A percentile compares a stretch with the other conserved stretches of the same genome.
Evolutionary conservation across 2,113 vertebrate species (phyloP).

Genomic region (Phodopus roborovskii): DNA sequence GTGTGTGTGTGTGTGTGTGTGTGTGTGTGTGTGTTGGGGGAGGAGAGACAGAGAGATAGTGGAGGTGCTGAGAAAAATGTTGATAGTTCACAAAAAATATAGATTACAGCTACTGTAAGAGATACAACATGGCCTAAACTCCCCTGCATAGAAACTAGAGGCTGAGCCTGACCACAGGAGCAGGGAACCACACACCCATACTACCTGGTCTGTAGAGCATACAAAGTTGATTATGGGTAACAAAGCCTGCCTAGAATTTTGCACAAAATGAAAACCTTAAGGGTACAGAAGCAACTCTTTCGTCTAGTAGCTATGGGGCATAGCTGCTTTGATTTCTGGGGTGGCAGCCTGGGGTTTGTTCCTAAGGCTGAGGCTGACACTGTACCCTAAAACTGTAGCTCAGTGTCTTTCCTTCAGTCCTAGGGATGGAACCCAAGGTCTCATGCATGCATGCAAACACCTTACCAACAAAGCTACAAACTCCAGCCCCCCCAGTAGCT

Average conservation of each 20-base stretch:
- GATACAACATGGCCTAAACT: not conserved
- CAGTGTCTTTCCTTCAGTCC: not conserved
- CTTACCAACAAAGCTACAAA: not conserved
- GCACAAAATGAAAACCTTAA: not conserved
- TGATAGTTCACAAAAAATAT: no score
- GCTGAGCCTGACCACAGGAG: not conserved
- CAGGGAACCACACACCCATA: not conserved
- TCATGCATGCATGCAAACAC: not conserved
- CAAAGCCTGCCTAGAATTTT: not conserved
- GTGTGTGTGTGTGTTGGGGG: no score
- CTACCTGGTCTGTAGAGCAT: not conserved
- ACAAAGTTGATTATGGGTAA: not conserved
- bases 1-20: no score
- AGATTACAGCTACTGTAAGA: not conserved
- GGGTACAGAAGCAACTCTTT: not conserved
- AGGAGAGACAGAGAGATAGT: not conserved
- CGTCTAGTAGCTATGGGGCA: not conserved
- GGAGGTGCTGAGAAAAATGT: not conserved
- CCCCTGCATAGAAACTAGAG: not conserved
- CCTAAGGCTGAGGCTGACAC: not conserved
- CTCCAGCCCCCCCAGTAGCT: no score
- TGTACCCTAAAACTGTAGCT: not conserved
- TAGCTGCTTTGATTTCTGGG: not conserved
- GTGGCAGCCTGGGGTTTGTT: not conserved
- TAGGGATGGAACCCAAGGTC: not conserved